phyloP scores from a whole-genome alignment of 2,888 invertebrate genomes.

The Linnaemya tessellans region DNA sequence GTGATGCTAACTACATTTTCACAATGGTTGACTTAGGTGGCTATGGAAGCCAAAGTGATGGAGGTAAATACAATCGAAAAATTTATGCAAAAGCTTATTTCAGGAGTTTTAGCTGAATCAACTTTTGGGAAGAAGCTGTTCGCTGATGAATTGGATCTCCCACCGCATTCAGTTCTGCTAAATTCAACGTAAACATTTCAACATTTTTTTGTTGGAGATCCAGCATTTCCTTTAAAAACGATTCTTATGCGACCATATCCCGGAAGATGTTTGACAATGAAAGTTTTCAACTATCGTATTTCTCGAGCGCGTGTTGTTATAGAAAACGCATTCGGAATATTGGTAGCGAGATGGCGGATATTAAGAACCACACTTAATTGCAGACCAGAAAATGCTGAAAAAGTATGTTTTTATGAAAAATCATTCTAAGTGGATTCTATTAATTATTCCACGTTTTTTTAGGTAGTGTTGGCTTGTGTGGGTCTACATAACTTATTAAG shows the following conservation, averaged over 20 bases:
- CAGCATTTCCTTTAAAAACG: constrained; percentile 12
- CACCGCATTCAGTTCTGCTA: no score
- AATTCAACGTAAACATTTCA: constrained; percentile 18
- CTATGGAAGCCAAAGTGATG: no score
- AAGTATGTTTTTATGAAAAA: constrained; percentile 13
- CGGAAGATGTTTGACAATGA: background rate
- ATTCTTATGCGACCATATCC: constrained; percentile 23
- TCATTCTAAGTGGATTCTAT: constrained; percentile 24
- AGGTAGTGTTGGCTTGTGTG: constrained; percentile 5
- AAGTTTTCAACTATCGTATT: constrained; percentile 21
- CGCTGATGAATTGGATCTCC: background rate
- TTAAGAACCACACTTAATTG: no score
- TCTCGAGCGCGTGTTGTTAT: no score
- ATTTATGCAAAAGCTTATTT: constrained; percentile 15
- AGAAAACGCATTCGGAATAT: no score
- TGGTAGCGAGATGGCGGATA: no score
- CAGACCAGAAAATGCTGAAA: constrained; percentile 15
- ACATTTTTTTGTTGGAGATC: constrained; percentile 24
- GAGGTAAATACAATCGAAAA: constrained; percentile 22
- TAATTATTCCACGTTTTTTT: constrained; percentile 13
- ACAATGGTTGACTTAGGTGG: no score
- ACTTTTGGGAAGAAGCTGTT: constrained; percentile 8
- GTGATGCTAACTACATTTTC: no score
- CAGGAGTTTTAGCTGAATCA: constrained; percentile 25
- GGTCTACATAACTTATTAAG: no score